These are phyloP conservation scores for Protodeltote pygarga DNA, from an alignment of 2,888 invertebrate genomes.

Conservation along the genomic window DNA sequence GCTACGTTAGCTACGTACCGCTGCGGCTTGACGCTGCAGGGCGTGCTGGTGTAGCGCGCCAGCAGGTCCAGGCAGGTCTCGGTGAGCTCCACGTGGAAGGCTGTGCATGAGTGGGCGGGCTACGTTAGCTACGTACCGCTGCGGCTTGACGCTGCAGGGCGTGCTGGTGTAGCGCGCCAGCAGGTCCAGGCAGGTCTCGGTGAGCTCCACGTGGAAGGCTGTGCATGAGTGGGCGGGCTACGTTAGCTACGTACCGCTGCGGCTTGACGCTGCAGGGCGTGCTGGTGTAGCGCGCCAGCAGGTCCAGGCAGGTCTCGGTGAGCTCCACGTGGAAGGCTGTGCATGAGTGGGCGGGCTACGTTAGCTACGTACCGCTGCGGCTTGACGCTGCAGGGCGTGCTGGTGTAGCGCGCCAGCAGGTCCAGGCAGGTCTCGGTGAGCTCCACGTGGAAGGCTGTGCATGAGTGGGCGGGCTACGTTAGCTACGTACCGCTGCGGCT, in stretches of 20 bases:
- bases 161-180: slow-evolving; percentile 78
- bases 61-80: slow-evolving; percentile 94
- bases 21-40: slow-evolving; percentile 81
- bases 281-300: slow-evolving; percentile 78
- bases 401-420: slow-evolving; percentile 78
- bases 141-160: slow-evolving; percentile 83
- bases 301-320: slow-evolving; percentile 95
- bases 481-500: slow-evolving; percentile 88
- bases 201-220: slow-evolving; percentile 95
- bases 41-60: slow-evolving; percentile 72
- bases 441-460: slow-evolving; percentile 92
- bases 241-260: no score
- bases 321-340: slow-evolving; percentile 93
- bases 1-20: no score
- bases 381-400: slow-evolving; percentile 73
- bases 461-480: not conserved
- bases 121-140: no score
- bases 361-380: slow-evolving; percentile 85
- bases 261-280: slow-evolving; percentile 81
- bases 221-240: no score
- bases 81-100: slow-evolving; percentile 94
- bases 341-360: no score
- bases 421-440: slow-evolving; percentile 97
- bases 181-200: slow-evolving; percentile 95
- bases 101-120: no score